Base-by-base conservation (phyloP, 2,888 invertebrate species). In the Uropetala carovei region DNA sequence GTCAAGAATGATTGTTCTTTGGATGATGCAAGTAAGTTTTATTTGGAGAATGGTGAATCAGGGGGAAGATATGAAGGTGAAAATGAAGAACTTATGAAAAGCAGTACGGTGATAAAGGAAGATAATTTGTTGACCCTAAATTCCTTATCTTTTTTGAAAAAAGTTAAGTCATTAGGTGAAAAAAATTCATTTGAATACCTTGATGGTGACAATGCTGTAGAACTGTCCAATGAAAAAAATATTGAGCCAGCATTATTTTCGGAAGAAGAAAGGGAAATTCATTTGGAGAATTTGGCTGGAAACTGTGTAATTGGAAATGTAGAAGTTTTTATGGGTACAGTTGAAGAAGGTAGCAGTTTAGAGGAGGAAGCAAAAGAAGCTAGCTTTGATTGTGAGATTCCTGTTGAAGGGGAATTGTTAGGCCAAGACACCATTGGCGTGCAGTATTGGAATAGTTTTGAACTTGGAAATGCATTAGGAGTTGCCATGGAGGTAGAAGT, bases 401-500 rank as follows among this genome's bases (percentile, higher is more conserved):
- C 43, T 43, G 10, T 89, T 13, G 43, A 43, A 43, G 83, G 13
- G 10, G 89, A 89, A 43, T 10, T 64, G 16, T 18, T 43, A 2
- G 8, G 16, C 9, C 30, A 43, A 89, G 89, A 89, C 10, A 43
- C 16, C 30, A 14, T 43, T 1, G 59, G 27, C 58, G 18, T 89
- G 10, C 89, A 64, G 43, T 68, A 68, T 56, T 89, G 89, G 89
- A n/a, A 64, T 89, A 89, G 64, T 43, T 89, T 43, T 89, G 89
- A 89, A 13, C 43, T 89, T 18, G 89, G 64, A 9, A 89, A 89
- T 68, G 60, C 60, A 16, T 68, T 89, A 13, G 89, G 89, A 11
- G 89, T 89, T 30, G 89, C 89, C 27, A 89, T 89, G 89, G 89
- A 89, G 43, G 64, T 89, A 64, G 89, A 89, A 58, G 89, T 89